Evolutionary conservation across 2,113 vertebrate species (phyloP).

Genomic region (Nothoprocta pentlandii): DNA sequence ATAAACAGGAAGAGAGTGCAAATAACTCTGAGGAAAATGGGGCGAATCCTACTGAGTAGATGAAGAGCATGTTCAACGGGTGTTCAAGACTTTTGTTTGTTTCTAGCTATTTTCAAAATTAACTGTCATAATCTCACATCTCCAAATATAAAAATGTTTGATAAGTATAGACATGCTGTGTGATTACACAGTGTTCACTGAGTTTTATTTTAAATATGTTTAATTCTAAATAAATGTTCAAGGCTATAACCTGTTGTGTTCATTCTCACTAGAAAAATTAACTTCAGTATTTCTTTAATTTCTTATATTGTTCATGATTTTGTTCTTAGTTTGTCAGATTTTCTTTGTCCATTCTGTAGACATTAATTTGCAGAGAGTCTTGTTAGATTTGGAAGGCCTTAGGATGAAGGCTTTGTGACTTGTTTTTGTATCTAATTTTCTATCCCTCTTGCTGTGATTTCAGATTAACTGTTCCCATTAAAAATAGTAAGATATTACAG

Average conservation of each 20-base stretch:
- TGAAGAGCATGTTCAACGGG: not conserved
- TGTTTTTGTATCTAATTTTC: not conserved
- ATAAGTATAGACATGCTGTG: not conserved
- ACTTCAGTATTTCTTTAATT: not conserved
- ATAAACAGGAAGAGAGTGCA: not conserved
- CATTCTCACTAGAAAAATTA: not conserved
- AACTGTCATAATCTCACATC: constrained; percentile 9
- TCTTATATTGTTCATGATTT: not conserved
- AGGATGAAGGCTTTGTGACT: not conserved
- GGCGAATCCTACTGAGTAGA: not conserved
- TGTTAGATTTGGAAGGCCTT: not conserved
- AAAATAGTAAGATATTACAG: not conserved
- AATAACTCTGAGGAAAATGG: not conserved
- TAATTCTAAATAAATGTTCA: not conserved
- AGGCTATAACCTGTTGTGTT: not conserved
- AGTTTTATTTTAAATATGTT: not conserved
- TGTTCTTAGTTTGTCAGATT: not conserved
- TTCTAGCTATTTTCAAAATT: constrained; percentile 27
- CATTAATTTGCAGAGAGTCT: not conserved
- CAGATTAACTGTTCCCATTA: not conserved
- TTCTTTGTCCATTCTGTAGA: rapidly evolving
- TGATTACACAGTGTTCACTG: not conserved
- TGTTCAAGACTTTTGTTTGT: constrained; percentile 5
- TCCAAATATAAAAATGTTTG: not conserved
- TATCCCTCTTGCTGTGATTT: not conserved